Percentiles rank a stretch among this genome's conserved stretches.
Conservation (phyloP, 1,140 invertebrate species). For the Hyles vespertilio region DNA sequence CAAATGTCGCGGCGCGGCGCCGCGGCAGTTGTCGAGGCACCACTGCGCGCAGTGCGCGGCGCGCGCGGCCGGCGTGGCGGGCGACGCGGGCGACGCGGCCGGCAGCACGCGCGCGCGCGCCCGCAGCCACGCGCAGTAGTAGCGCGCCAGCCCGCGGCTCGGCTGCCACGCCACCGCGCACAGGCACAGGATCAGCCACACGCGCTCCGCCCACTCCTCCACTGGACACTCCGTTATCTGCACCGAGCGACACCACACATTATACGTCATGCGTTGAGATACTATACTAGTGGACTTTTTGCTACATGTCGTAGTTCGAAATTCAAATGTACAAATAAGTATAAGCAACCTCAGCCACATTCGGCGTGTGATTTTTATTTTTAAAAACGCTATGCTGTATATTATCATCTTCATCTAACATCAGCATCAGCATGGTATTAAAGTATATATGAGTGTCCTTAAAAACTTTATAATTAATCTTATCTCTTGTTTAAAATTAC, state of each 20-base stretch:
- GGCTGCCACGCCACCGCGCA: constrained; percentile 95
- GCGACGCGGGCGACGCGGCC: constrained; percentile 25
- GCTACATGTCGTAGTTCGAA: no score
- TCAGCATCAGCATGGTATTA: no score
- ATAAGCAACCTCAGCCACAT: no score
- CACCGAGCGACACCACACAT: not conserved
- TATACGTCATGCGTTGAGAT: no score
- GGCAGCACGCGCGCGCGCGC: constrained; percentile 33
- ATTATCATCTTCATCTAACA: no score
- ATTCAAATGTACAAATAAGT: no score
- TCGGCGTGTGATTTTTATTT: no score
- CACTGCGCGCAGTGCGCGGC: constrained; percentile 91
- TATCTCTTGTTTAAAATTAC: no score
- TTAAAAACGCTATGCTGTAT: no score
- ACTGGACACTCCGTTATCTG: constrained; percentile 90
- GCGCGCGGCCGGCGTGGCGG: constrained; percentile 24
- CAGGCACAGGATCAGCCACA: constrained; percentile 93
- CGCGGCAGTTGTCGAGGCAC: constrained; percentile 95
- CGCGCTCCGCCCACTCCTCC: constrained; percentile 84
- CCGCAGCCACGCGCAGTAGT: constrained; percentile 70
- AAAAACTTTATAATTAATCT: no score
- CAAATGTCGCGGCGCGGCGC: constrained; percentile 87
- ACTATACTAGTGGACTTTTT: no score
- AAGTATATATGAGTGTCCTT: no score
- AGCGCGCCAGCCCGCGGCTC: constrained; percentile 88